Evolutionary conservation across 2,113 vertebrate species (phyloP).

Genomic region (Scolopax mira): DNA sequence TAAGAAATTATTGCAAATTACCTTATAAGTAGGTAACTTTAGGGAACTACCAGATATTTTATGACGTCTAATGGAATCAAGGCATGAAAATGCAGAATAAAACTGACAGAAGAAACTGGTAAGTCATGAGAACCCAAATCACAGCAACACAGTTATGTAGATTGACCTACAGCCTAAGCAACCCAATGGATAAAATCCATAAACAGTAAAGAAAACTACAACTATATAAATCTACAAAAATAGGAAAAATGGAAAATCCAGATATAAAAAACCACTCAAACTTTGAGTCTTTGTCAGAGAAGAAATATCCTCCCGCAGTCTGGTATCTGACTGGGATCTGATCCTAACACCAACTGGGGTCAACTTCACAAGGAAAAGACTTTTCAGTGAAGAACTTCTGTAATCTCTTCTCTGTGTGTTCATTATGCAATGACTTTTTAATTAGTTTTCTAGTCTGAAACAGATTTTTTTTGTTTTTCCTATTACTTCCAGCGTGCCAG

Average conservation of each 20-base stretch:
- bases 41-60: background rate
- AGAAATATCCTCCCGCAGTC: background rate
- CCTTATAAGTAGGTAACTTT: background rate
- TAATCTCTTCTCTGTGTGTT: background rate
- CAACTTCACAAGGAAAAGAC: background rate
- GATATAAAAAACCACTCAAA: background rate
- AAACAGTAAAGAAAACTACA: background rate
- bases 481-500: background rate
- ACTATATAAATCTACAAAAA: background rate
- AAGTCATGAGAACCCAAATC: background rate
- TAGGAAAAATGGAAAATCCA: background rate
- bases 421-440: background rate
- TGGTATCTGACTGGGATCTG: background rate
- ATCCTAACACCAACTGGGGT: background rate
- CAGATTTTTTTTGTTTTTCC: background rate
- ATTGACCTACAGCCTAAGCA: background rate
- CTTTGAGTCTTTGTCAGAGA: background rate
- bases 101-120: background rate
- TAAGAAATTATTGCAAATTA: background rate
- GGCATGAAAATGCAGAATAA: background rate
- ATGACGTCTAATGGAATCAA: background rate
- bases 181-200: background rate
- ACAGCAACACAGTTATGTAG: background rate
- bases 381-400: background rate
- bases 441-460: background rate